These are phyloP conservation scores for Eulemur coronatus DNA, from an alignment of 2,797 vertebrate genomes.

Conservation along the genomic window DNA sequence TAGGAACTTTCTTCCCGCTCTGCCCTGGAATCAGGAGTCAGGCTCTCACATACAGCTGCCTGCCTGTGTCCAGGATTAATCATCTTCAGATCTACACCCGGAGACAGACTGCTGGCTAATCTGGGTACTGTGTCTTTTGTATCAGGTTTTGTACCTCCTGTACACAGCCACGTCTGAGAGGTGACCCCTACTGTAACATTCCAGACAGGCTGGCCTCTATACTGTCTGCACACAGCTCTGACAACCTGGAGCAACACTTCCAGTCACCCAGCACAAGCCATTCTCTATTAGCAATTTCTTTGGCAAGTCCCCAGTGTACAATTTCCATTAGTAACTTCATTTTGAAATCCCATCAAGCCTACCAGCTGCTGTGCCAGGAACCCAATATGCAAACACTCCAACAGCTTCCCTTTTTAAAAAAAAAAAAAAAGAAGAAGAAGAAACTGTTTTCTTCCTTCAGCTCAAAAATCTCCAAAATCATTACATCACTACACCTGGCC, in stretches of 20 bases:
- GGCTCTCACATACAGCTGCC: neutral
- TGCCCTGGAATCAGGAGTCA: neutral
- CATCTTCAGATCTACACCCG: neutral
- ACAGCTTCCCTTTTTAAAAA: neutral
- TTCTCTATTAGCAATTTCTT: neutral
- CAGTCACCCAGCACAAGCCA: neutral
- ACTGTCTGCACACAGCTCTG: neutral
- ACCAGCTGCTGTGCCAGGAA: neutral
- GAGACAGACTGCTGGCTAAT: neutral
- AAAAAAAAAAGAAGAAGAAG: neutral
- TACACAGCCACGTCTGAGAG: neutral
- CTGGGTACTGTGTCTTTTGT: neutral
- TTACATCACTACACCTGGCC: neutral
- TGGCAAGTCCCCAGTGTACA: neutral
- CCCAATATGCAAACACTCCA: neutral
- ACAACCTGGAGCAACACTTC: neutral
- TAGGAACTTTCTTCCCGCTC: neutral
- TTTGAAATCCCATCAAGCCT: neutral
- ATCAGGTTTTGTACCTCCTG: neutral
- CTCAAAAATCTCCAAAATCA: conserved; percentile 8
- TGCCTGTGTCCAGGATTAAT: neutral
- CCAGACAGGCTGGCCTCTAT: neutral
- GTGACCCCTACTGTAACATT: neutral
- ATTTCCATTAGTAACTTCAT: neutral
- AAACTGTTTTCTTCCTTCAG: neutral